Percentiles rank a stretch among this genome's conserved stretches.
Conservation (phyloP, 2,113 vertebrate species). For the Sinocyclocheilus anophthalmus region DNA sequence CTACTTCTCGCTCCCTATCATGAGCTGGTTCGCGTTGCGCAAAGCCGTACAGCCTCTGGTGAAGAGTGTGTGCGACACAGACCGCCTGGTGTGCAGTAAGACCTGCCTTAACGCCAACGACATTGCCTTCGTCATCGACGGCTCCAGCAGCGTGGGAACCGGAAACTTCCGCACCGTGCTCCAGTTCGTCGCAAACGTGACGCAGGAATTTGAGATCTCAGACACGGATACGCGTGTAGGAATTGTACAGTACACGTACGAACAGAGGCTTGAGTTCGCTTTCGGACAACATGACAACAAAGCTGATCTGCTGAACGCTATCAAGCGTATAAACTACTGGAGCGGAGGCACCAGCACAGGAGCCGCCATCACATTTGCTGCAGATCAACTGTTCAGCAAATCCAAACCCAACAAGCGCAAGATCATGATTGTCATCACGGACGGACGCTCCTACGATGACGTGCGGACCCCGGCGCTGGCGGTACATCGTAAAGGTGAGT, state of each 20-base stretch:
- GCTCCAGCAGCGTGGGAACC: constrained; percentile 95
- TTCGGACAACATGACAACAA: constrained; percentile 88
- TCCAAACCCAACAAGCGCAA: constrained; percentile 97
- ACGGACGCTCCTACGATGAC: constrained; percentile 91
- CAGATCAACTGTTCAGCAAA: constrained; percentile 92
- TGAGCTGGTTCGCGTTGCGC: constrained; percentile 90
- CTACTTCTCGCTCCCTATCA: constrained; percentile 65
- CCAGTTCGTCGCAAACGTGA: constrained; percentile 95
- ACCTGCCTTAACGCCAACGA: constrained; percentile 96
- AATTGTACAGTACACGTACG: constrained; percentile 95
- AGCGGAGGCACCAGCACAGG: constrained; percentile 97
- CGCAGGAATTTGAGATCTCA: constrained; percentile 92
- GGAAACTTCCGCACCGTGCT: constrained; percentile 93
- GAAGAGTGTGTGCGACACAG: constrained; percentile 87
- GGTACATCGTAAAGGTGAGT: constrained; percentile 88
- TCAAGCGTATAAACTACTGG: constrained; percentile 94
- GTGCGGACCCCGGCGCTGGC: constrained; percentile 84
- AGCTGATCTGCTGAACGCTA: constrained; percentile 85
- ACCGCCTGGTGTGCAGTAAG: constrained; percentile 92
- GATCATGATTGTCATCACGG: constrained; percentile 96
- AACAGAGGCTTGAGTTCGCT: constrained; percentile 94
- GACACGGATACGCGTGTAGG: constrained; percentile 92
- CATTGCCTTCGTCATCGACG: constrained; percentile 93
- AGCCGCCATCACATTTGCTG: constrained; percentile 89
- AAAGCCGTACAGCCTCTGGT: constrained; percentile 87